Percentiles rank a stretch among this genome's conserved stretches.
Conservation (phyloP, 2,888 invertebrate species). For the Cylloceria caligata region DNA sequence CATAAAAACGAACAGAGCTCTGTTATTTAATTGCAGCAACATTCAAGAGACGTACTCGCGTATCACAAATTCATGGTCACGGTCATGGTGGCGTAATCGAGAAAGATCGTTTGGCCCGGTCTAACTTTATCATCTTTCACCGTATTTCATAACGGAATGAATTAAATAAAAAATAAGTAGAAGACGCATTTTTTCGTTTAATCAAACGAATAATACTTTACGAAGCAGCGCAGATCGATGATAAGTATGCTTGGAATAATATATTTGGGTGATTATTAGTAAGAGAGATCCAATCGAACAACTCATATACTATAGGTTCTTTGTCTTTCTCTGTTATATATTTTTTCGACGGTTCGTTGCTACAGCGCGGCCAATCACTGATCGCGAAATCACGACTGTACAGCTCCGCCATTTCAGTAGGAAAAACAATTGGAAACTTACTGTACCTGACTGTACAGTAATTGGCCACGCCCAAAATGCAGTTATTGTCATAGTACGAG, state of each 20-base stretch:
- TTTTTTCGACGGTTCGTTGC: background rate
- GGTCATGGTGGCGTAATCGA: slow-evolving; percentile 52
- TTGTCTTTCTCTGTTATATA: background rate
- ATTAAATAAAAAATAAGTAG: slow-evolving; percentile 12
- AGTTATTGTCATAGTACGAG: slow-evolving; percentile 62
- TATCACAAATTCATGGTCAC: slow-evolving; percentile 64
- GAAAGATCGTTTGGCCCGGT: slow-evolving; percentile 23
- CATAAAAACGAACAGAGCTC: no score
- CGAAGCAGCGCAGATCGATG: background rate
- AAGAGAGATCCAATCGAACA: background rate
- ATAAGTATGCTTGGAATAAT: background rate
- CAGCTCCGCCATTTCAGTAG: slow-evolving; percentile 26
- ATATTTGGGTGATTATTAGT: background rate
- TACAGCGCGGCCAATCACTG: slow-evolving; percentile 60
- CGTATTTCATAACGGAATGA: slow-evolving; percentile 21
- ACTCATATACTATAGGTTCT: background rate
- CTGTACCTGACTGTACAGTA: slow-evolving; percentile 62
- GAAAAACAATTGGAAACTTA: slow-evolving; percentile 50
- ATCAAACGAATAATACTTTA: background rate
- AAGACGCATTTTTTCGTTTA: slow-evolving; percentile 4
- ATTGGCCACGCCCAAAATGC: slow-evolving; percentile 63
- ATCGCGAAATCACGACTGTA: slow-evolving; percentile 33
- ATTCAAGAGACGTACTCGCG: slow-evolving; percentile 1
- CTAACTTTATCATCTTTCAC: slow-evolving; percentile 39
- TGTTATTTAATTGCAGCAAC: no score